A percentile compares a stretch with the other conserved stretches of the same genome.
These are phyloP conservation scores for Eulemur coronatus DNA, from an alignment of 2,797 vertebrate species.

Conservation along the genomic window DNA sequence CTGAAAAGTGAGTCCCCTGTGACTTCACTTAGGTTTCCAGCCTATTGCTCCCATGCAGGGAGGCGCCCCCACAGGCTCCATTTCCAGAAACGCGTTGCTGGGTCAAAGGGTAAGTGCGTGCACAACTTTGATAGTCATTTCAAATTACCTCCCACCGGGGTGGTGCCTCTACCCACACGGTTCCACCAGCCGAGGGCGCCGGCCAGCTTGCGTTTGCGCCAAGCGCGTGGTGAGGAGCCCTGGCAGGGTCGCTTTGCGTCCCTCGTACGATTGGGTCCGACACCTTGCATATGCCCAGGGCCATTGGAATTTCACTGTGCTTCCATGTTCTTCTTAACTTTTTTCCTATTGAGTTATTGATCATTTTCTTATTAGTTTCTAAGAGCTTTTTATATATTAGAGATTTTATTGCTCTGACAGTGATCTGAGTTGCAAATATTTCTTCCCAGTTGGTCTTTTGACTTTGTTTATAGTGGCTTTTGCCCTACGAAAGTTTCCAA, in stretches of 20 bases:
- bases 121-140: not conserved
- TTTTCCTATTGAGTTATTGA: not conserved
- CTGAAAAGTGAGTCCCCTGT: not conserved
- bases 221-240: not conserved
- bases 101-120: not conserved
- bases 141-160: not conserved
- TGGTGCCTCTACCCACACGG: not conserved
- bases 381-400: conserved; percentile 10
- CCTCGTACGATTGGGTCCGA: too few relatives aligned
- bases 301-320: not conserved
- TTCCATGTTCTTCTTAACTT: not conserved
- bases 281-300: not conserved
- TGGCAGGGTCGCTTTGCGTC: not conserved
- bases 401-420: not conserved
- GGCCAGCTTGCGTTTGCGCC: not conserved
- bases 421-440: not conserved
- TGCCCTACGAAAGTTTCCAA: not conserved
- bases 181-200: not conserved
- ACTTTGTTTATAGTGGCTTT: not conserved
- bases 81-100: not conserved
- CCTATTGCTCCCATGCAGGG: not conserved
- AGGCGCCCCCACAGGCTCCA: not conserved
- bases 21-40: not conserved
- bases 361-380: conserved; percentile 44
- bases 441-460: not conserved